phyloP scores from a whole-genome alignment of 1,140 invertebrate genomes.

The Palaemon carinicauda region DNA sequence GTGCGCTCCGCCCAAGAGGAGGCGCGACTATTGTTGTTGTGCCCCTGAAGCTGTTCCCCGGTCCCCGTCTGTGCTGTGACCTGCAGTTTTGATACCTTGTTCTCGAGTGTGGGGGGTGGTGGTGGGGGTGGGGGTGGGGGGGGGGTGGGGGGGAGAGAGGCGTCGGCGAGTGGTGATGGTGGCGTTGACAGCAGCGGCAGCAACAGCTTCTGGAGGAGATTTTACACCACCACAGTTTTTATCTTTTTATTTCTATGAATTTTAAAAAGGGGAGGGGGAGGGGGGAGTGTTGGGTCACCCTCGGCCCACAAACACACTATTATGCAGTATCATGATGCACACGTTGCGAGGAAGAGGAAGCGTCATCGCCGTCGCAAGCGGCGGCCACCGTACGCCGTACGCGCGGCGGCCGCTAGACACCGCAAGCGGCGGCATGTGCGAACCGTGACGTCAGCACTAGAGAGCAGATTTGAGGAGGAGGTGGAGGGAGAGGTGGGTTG shows the following conservation, averaged over 20 bases:
- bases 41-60: not conserved
- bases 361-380: constrained; percentile 10
- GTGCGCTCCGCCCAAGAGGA: constrained; percentile 49
- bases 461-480: constrained; percentile 21
- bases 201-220: no score
- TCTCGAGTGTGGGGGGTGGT: not conserved
- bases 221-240: no score
- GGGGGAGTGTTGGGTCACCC: constrained; percentile 15
- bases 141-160: not conserved
- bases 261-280: no score
- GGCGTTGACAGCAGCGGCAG: no score
- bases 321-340: not conserved
- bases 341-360: not conserved
- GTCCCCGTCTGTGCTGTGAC: constrained; percentile 29
- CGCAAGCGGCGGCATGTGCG: not conserved
- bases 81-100: constrained; percentile 12
- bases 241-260: no score
- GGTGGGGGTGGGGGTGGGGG: not conserved
- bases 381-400: not conserved
- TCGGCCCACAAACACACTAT: constrained; percentile 22
- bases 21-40: constrained; percentile 16
- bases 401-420: not conserved
- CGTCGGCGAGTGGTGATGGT: no score
- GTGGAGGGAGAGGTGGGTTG: not conserved
- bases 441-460: constrained; percentile 25